Percentiles rank a stretch among this genome's conserved stretches.
Evolutionary conservation across 2,888 invertebrate species (phyloP).

Genomic region (Seira ritae): DNA sequence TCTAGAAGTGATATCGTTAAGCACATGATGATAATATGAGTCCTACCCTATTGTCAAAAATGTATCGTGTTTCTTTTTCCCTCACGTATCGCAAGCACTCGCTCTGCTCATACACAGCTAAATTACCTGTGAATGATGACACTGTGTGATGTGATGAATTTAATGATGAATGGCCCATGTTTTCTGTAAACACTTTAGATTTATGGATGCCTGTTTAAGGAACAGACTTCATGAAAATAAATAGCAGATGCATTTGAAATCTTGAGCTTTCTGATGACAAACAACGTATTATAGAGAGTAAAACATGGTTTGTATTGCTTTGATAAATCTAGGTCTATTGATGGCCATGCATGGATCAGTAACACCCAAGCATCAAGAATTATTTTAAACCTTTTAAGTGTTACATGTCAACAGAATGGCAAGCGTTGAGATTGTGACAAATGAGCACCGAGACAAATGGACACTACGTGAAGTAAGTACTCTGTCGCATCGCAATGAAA

Average conservation of each 20-base stretch:
- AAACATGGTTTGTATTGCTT: conserved; percentile 42
- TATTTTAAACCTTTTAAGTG: conserved; percentile 64
- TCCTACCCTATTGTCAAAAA: conserved; percentile 3
- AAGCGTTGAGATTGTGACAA: conserved; percentile 40
- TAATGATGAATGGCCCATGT: conserved; percentile 10
- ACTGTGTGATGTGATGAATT: not conserved
- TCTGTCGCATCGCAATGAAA: too few species aligned
- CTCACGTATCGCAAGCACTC: not conserved
- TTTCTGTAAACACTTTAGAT: conserved; percentile 43
- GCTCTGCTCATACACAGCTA: conserved; percentile 27
- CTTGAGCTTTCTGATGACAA: not conserved
- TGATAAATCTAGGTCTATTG: not conserved
- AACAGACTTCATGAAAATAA: conserved; percentile 19
- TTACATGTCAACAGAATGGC: conserved; percentile 57
- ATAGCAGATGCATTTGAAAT: conserved; percentile 24
- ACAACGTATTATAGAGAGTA: conserved; percentile 14
- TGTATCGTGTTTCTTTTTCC: conserved; percentile 28
- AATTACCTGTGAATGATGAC: conserved; percentile 48
- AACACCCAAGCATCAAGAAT: not conserved
- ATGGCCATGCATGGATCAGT: not conserved
- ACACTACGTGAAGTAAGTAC: conserved; percentile 23
- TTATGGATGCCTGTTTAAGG: conserved; percentile 33
- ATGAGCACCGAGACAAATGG: conserved; percentile 49
- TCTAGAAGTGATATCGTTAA: too few species aligned
- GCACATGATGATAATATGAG: not conserved